Conservation (phyloP, 2,888 invertebrate species). For the Bugulina stolonifera region DNA sequence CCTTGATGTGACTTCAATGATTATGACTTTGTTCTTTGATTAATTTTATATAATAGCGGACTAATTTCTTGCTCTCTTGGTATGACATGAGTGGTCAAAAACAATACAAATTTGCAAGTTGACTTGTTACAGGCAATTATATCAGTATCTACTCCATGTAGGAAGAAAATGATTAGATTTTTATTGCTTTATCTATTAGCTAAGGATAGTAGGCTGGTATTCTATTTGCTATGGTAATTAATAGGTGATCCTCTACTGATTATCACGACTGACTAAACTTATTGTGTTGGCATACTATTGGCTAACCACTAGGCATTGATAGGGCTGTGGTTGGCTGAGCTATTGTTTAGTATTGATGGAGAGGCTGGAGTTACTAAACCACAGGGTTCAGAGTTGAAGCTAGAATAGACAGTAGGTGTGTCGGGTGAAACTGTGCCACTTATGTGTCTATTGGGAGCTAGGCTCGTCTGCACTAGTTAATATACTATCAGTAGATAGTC, state of each 20-base stretch:
- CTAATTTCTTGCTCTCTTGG: background rate
- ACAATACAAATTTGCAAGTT: background rate
- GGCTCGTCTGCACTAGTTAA: too few species aligned
- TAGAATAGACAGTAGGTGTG: constrained; percentile 13
- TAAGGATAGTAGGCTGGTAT: background rate
- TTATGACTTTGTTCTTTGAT: background rate
- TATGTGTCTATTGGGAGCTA: background rate
- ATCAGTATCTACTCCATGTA: background rate
- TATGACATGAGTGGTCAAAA: constrained; percentile 14
- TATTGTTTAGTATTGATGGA: constrained; percentile 13
- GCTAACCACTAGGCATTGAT: constrained; percentile 21
- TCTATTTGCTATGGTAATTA: constrained; percentile 25
- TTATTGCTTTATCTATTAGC: constrained; percentile 18
- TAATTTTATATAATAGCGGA: background rate
- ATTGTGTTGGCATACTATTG: constrained; percentile 21
- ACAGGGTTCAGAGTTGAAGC: constrained; percentile 23
- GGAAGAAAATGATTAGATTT: background rate
- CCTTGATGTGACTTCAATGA: background rate
- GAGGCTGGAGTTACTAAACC: background rate
- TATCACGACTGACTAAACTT: background rate
- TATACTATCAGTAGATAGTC: too few species aligned
- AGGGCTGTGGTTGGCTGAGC: constrained; percentile 12
- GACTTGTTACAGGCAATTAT: background rate
- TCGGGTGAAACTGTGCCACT: background rate
- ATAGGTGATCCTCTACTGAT: constrained; percentile 12